Base-by-base conservation (phyloP, 2,888 invertebrate genomes). In the Salticus scenicus region DNA sequence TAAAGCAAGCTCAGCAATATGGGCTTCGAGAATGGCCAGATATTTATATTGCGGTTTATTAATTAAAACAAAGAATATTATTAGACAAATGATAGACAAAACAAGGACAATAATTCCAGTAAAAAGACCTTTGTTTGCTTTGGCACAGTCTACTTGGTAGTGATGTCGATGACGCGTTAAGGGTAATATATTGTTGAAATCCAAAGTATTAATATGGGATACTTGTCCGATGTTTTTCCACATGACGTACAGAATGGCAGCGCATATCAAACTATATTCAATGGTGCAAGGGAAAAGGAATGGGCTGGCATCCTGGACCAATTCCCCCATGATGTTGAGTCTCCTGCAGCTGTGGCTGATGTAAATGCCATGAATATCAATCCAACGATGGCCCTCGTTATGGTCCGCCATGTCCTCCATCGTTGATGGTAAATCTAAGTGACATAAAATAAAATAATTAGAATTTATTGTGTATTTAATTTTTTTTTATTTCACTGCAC, bases 231-330 rank as follows among this genome's bases (percentile, higher is more conserved):
- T 94, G 91, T 96, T 95, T 92, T 96, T 96, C 97, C 98, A 98
- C 96, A 98, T 98, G 27, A 98, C 97, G 91, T 98, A 98, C 71
- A 98, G 93, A 88, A 98, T 92, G 41, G 98, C 98, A 0, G 98
- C 98, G 90, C 98, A 98, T 74, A 98, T 98, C 78, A 98, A 93
- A 71, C 97, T 97, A 92, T 98, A 98, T 92, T 98, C 98, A 88
- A 98, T 98, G 73, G 94, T 94, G 91, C 98, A 98, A 0, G 98
- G 98, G 90, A 97, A 98, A 51, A 98, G 93, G 90, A 98, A 98
- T 0, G 97, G 97, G 64, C 97, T 96, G 0, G 97, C 97, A 89
- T 97, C 96, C 91, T 96, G 95, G 0, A 97, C 96, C 82, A 97
- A 91, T 0, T 96, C 95, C 20, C 97, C 97, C 93, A 97, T 96